phyloP scores from a whole-genome alignment of 2,113 vertebrate genomes.

The Platichthys flesus region DNA sequence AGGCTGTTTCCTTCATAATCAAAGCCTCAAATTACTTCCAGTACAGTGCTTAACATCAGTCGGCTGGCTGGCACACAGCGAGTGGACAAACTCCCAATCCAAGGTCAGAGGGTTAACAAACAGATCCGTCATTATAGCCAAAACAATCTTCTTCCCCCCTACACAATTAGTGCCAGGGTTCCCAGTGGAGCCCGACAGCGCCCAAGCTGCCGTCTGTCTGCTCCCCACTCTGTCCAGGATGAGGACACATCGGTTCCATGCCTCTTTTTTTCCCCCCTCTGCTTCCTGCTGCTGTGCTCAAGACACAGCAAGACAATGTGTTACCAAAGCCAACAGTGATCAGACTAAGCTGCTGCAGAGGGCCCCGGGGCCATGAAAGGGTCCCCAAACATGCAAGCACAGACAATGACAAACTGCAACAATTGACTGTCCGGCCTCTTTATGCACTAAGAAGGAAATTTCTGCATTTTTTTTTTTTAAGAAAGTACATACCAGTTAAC shows the following conservation, averaged over 20 bases:
- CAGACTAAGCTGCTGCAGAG: neutral
- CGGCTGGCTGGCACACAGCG: conserved; percentile 25
- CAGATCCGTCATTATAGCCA: conserved; percentile 48
- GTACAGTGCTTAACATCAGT: conserved; percentile 22
- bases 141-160: conserved; percentile 54
- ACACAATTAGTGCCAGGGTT: conserved; percentile 57
- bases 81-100: conserved; percentile 48
- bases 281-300: conserved; percentile 10
- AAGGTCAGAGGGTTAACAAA: conserved; percentile 64
- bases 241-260: neutral
- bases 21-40: conserved; percentile 18
- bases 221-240: conserved; percentile 24
- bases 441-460: neutral
- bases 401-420: neutral
- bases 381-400: neutral
- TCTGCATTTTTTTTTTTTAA: neutral
- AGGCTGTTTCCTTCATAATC: conserved; percentile 31
- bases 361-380: neutral
- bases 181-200: conserved; percentile 35
- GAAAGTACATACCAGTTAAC: too few relatives aligned
- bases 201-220: conserved; percentile 52
- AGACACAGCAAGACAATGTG: neutral
- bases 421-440: neutral
- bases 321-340: neutral
- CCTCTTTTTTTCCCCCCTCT: neutral